Percentiles rank a stretch among this genome's conserved stretches.
Conservation (phyloP, 2,888 invertebrate species). For the Adelognathus sp. region DNA sequence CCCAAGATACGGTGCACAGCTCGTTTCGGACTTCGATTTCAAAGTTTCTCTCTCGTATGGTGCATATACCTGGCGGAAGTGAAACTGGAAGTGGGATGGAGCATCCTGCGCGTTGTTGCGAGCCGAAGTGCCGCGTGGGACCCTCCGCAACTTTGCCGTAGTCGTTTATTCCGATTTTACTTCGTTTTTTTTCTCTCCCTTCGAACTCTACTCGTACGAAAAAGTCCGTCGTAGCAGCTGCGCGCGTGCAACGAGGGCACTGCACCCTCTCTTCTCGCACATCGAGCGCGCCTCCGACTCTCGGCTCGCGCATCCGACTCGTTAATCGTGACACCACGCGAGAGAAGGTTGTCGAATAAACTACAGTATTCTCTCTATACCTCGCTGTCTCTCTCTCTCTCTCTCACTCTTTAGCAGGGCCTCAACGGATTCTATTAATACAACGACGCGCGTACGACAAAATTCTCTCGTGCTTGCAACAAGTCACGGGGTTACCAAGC, state of each 20-base stretch:
- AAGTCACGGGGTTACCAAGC: background rate
- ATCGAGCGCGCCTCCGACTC: background rate
- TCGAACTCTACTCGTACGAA: background rate
- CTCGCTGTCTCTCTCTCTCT: background rate
- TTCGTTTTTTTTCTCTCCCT: background rate
- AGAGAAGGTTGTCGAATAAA: conserved; percentile 3
- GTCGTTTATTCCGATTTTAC: background rate
- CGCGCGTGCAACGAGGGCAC: conserved; percentile 17
- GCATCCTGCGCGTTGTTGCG: conserved; percentile 7
- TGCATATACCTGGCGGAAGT: background rate
- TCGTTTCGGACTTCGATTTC: background rate
- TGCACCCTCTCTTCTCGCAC: conserved; percentile 7
- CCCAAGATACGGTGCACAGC: background rate
- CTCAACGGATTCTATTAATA: background rate
- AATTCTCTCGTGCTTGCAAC: conserved; percentile 5
- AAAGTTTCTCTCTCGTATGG: conserved; percentile 7
- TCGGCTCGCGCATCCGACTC: conserved; percentile 7
- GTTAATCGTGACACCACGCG: conserved; percentile 19
- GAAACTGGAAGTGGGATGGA: conserved; percentile 20
- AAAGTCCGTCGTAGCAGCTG: conserved; percentile 1
- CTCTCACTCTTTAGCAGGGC: background rate
- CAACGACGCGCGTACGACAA: background rate
- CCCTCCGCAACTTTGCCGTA: background rate
- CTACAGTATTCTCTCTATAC: conserved; percentile 14
- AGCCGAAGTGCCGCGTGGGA: background rate